These are phyloP conservation scores for Automeris io DNA, from an alignment of 2,888 invertebrate genomes.

Conservation along the genomic window DNA sequence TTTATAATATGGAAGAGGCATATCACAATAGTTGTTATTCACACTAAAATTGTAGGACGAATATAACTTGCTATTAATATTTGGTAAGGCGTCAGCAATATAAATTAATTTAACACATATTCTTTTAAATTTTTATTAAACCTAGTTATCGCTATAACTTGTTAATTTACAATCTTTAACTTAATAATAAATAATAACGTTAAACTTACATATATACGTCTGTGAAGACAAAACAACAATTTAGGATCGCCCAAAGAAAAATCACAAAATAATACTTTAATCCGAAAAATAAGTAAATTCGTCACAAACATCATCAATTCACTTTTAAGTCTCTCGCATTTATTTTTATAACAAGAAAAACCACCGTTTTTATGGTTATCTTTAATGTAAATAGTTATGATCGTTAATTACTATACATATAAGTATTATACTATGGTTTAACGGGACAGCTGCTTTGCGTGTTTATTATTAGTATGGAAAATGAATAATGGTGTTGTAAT, in stretches of 20 bases:
- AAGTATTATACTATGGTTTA: slow-evolving; percentile 27
- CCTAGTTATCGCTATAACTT: slow-evolving; percentile 63
- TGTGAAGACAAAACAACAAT: slow-evolving; percentile 57
- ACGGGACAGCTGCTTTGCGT: slow-evolving; percentile 32
- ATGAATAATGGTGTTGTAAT: slow-evolving; percentile 26
- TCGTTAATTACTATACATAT: background rate
- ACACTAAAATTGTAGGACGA: too few species aligned
- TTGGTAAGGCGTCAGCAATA: background rate
- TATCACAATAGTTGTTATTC: too few species aligned
- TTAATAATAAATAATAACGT: slow-evolving; percentile 75
- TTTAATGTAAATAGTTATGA: slow-evolving; percentile 1
- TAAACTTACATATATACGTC: slow-evolving; percentile 48
- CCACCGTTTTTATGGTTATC: background rate
- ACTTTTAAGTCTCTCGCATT: slow-evolving; percentile 21
- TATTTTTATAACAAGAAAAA: slow-evolving; percentile 17
- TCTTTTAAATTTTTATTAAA: slow-evolving; percentile 35
- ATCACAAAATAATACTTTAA: slow-evolving; percentile 38
- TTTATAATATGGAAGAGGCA: too few species aligned
- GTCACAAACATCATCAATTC: slow-evolving; percentile 22
- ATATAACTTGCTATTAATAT: slow-evolving; percentile 2
- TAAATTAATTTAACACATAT: background rate
- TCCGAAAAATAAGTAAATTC: slow-evolving; percentile 40
- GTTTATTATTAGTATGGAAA: slow-evolving; percentile 12
- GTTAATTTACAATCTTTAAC: slow-evolving; percentile 73
- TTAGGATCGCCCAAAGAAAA: slow-evolving; percentile 49